These are phyloP conservation scores for Oxygymnocypris stewartii DNA, from an alignment of 2,113 vertebrate species.

Conservation along the genomic window DNA sequence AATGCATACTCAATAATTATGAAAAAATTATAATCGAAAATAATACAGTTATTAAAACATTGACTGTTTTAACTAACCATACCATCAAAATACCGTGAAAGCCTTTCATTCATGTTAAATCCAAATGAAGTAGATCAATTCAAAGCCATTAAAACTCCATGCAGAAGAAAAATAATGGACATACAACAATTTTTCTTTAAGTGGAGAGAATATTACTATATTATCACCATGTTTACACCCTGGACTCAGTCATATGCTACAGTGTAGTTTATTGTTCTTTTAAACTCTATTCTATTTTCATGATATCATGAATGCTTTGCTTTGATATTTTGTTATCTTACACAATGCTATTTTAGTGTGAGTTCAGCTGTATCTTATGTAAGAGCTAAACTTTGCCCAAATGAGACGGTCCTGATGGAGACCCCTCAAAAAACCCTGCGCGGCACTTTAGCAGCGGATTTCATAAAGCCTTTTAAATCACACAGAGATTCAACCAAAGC, in stretches of 20 bases:
- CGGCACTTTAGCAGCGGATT: conserved; percentile 8
- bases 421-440: neutral
- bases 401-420: neutral
- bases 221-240: too few relatives aligned
- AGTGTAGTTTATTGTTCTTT: too few relatives aligned
- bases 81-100: too few relatives aligned
- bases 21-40: neutral
- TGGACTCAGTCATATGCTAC: too few relatives aligned
- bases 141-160: too few relatives aligned
- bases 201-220: too few relatives aligned
- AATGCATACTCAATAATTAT: neutral
- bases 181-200: too few relatives aligned
- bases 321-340: neutral
- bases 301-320: neutral
- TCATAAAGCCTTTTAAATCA: neutral
- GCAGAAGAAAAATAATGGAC: too few relatives aligned
- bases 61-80: neutral
- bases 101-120: too few relatives aligned
- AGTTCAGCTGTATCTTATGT: neutral
- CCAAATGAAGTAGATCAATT: too few relatives aligned
- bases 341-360: neutral
- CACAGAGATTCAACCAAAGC: conserved; percentile 1
- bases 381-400: neutral
- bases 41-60: too few relatives aligned
- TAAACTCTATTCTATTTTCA: neutral